Evolutionary conservation across 1,140 invertebrate species (phyloP).

Genomic region (Caenorhabditis inopinata): DNA sequence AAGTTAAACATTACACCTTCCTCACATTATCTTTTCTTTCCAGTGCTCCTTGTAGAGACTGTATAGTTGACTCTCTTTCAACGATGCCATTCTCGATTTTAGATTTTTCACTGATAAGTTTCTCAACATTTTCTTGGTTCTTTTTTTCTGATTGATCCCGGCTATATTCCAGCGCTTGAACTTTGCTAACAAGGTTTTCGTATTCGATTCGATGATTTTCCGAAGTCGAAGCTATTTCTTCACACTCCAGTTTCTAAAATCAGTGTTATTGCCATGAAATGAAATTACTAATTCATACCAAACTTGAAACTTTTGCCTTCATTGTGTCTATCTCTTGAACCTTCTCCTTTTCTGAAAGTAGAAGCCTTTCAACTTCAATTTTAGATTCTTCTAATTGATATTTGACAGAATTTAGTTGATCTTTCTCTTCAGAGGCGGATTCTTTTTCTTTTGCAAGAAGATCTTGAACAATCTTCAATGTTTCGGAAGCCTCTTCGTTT

Average conservation of each 20-base stretch:
- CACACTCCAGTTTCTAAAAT: neutral
- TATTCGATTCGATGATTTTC: neutral
- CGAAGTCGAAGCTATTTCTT: neutral
- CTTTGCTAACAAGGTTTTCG: neutral
- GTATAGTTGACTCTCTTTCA: neutral
- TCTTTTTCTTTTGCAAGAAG: neutral
- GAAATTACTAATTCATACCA: neutral
- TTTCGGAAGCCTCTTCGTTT: constrained; percentile 34
- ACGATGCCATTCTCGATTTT: neutral
- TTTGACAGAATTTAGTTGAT: neutral
- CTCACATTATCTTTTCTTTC: constrained; percentile 4
- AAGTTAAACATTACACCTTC: neutral
- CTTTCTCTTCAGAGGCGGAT: neutral
- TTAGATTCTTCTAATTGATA: neutral
- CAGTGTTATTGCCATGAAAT: neutral
- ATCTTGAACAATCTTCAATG: neutral
- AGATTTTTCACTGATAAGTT: neutral
- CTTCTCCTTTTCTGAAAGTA: neutral
- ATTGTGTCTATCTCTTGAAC: neutral
- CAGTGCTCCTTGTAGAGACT: neutral
- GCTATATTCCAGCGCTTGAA: neutral
- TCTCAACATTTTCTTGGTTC: neutral
- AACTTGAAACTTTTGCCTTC: neutral
- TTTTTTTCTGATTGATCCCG: neutral
- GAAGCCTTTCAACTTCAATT: neutral